Evolutionary conservation across 2,888 invertebrate species (phyloP).

Genomic region (Pristionchus maxplancki): DNA sequence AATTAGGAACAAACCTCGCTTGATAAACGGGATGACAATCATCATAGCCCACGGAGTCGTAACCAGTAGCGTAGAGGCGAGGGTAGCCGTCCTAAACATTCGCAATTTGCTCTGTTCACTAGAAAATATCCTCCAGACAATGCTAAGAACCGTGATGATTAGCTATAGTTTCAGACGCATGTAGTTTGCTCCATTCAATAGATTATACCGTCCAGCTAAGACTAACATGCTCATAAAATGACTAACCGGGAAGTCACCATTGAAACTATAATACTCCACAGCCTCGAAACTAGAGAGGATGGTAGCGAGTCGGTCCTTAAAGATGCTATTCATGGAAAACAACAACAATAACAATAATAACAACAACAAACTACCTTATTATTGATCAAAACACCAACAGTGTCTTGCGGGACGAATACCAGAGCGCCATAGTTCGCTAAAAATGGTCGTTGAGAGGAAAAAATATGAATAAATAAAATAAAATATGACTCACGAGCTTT

Average conservation of each 20-base stretch:
- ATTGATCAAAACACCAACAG: background rate
- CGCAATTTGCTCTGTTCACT: background rate
- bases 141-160: too few relatives aligned
- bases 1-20: too few relatives aligned
- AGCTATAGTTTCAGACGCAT: too few relatives aligned
- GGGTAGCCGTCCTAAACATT: background rate
- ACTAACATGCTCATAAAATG: too few relatives aligned
- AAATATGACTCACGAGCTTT: background rate
- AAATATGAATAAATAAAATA: background rate
- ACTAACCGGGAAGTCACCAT: background rate
- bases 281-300: background rate
- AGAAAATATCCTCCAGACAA: too few relatives aligned
- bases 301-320: background rate
- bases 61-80: background rate
- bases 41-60: background rate
- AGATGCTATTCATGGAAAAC: too few relatives aligned
- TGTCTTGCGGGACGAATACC: background rate
- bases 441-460: background rate
- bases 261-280: background rate
- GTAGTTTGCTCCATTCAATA: too few relatives aligned
- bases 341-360: too few relatives aligned
- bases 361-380: background rate
- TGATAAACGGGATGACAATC: background rate
- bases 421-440: background rate
- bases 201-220: too few relatives aligned